A percentile compares a stretch with the other conserved stretches of the same genome.
Conservation (phyloP, 2,797 vertebrate genomes). For the Alosa sapidissima region DNA sequence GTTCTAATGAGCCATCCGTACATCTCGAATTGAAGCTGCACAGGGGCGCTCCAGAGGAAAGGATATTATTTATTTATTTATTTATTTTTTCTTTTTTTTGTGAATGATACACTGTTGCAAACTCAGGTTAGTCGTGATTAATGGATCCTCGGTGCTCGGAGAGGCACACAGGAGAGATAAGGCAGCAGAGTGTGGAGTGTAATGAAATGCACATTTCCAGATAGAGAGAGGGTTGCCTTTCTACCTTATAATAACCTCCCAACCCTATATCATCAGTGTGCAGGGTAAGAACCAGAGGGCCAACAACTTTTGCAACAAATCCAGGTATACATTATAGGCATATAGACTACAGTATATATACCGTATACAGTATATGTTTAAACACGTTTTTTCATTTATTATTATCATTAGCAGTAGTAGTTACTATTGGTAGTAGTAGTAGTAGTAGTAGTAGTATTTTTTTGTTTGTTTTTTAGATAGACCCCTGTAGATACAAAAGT, state of each 20-base stretch:
- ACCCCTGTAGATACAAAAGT: background rate
- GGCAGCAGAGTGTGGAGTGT: conserved; percentile 49
- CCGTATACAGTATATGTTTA: no score
- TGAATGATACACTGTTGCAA: conserved; percentile 26
- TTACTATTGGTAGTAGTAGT: no score
- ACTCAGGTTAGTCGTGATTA: conserved; percentile 62
- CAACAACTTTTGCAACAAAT: background rate
- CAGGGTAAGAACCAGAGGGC: conserved; percentile 25
- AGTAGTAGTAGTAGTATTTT: background rate
- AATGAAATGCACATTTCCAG: conserved; percentile 62
- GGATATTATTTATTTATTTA: conserved; percentile 28
- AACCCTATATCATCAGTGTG: conserved; percentile 46
- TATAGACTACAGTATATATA: background rate
- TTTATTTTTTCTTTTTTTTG: conserved; percentile 52
- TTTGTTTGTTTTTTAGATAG: background rate
- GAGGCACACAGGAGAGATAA: conserved; percentile 58
- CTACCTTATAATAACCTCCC: conserved; percentile 45
- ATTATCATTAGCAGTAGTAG: no score
- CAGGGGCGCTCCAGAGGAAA: background rate
- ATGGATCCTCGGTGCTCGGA: conserved; percentile 49
- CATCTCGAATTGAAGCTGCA: background rate
- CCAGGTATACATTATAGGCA: no score
- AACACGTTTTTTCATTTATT: no score
- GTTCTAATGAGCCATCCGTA: background rate
- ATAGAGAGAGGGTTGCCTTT: conserved; percentile 53